A percentile compares a stretch with the other conserved stretches of the same genome.
phyloP scores from a whole-genome alignment of 2,888 invertebrate species.

The Ochropacha duplaris region DNA sequence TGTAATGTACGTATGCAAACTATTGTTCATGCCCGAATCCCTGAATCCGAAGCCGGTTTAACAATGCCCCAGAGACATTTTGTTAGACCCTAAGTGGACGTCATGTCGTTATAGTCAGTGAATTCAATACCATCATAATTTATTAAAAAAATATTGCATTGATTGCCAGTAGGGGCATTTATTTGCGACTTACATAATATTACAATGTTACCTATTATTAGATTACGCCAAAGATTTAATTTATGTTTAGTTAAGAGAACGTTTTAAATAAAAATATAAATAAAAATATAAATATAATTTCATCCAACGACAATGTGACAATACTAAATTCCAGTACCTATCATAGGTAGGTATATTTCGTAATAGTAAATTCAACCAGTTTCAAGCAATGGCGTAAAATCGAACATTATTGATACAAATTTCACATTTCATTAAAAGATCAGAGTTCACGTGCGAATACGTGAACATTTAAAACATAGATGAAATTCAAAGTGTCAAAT shows the following conservation, averaged over 20 bases:
- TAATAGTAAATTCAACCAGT: not conserved
- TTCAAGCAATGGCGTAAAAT: not conserved
- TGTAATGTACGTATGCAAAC: slow-evolving; percentile 17
- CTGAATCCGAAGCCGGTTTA: slow-evolving; percentile 19
- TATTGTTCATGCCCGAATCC: slow-evolving; percentile 29
- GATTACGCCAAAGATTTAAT: too few species aligned
- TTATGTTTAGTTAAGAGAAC: too few species aligned
- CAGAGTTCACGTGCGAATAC: not conserved
- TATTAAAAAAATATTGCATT: too few species aligned
- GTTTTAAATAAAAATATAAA: too few species aligned
- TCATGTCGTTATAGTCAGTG: slow-evolving; percentile 12
- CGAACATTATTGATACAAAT: not conserved
- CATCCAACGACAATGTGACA: too few species aligned
- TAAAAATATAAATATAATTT: too few species aligned
- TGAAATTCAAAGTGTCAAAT: not conserved
- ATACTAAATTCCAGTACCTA: too few species aligned
- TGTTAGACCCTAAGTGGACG: slow-evolving; percentile 14
- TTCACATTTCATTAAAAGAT: not conserved
- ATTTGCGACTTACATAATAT: too few species aligned
- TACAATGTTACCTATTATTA: too few species aligned
- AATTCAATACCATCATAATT: slow-evolving; percentile 4
- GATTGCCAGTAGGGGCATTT: too few species aligned
- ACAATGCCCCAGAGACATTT: slow-evolving; percentile 33
- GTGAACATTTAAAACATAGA: not conserved
- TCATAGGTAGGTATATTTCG: too few species aligned